Base-by-base conservation (phyloP, 2,797 vertebrate species). In the Perdix hodgsoniae region DNA sequence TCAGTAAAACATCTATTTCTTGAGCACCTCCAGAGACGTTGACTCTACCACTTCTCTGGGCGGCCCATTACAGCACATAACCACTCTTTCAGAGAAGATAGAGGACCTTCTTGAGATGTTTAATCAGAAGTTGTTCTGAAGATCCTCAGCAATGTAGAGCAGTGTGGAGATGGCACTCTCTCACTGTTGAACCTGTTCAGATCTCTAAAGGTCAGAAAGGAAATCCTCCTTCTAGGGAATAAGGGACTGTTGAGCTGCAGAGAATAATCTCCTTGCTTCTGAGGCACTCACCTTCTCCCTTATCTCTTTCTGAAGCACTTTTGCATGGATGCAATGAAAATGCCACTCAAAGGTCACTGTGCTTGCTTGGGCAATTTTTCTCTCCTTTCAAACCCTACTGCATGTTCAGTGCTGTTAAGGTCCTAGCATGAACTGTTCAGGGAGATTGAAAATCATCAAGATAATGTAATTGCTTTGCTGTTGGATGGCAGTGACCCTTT, bases 401-500 rank as follows among this genome's bases (percentile, higher is more conserved):
- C 5, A 4, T 27, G 23, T 54, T 83, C 82, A 75, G 80, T 81
- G 23, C 7, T 56, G 23, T n/a, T 83, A 44, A 81, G 44, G 37
- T 52, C 31, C 19, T 88, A 49, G 52, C 29, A 15, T 33, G 24
- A 90, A 40, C 83, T 70, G 37, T 74, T 17, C 49, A 50, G 22
- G 22, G 17, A 88, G 50, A 52, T 85, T 65, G 82, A 56, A 89
- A 88, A 54, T 75, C 0, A 33, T 31, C 24, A 45, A 29, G 26
- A 11, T 33, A 71, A 78, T 42, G 14, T 31, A 47, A 18, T 67
- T 21, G 19, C 49, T 75, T 83, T 82, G 15, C 61, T 91, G 47
- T 19, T 40, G 40, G 23, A 8, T 82, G 69, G 14, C 31, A 52
- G 15, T 50, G 52, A 49, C n/a, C 19, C 39, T 69, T 0, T 0